Percentiles rank a stretch among this genome's conserved stretches.
These are phyloP conservation scores for Catocala sponsa DNA, from an alignment of 2,888 invertebrate species.

Conservation along the genomic window DNA sequence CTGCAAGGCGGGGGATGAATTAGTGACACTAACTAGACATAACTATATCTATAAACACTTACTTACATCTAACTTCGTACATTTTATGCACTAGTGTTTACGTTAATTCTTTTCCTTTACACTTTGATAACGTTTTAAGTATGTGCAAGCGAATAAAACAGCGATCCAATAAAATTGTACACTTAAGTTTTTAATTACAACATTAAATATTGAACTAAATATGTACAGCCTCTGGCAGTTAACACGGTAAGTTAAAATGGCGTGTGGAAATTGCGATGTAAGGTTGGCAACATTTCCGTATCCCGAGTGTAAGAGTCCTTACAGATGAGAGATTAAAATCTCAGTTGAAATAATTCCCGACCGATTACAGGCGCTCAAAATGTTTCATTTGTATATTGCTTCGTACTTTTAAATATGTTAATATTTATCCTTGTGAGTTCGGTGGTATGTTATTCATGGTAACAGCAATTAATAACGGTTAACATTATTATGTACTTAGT, in stretches of 20 bases:
- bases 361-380: slow-evolving; percentile 44
- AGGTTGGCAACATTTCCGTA: slow-evolving; percentile 81
- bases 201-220: slow-evolving; percentile 75
- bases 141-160: slow-evolving; percentile 49
- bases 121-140: slow-evolving; percentile 67
- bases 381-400: slow-evolving; percentile 16
- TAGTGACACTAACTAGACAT: slow-evolving; percentile 56
- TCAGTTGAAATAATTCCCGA: slow-evolving; percentile 62
- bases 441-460: neutral
- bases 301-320: slow-evolving; percentile 77
- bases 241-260: slow-evolving; percentile 81
- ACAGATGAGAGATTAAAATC: slow-evolving; percentile 78
- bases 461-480: neutral
- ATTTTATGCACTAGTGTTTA: slow-evolving; percentile 52
- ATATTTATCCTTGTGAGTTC: neutral
- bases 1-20: slow-evolving; percentile 65
- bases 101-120: slow-evolving; percentile 57
- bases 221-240: slow-evolving; percentile 65
- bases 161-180: slow-evolving; percentile 59
- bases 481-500: neutral
- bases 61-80: slow-evolving; percentile 36
- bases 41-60: slow-evolving; percentile 47
- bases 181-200: slow-evolving; percentile 73
- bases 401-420: neutral
- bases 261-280: slow-evolving; percentile 86